Conservation (phyloP, 2,113 vertebrate genomes). For the Salminus brasiliensis region DNA sequence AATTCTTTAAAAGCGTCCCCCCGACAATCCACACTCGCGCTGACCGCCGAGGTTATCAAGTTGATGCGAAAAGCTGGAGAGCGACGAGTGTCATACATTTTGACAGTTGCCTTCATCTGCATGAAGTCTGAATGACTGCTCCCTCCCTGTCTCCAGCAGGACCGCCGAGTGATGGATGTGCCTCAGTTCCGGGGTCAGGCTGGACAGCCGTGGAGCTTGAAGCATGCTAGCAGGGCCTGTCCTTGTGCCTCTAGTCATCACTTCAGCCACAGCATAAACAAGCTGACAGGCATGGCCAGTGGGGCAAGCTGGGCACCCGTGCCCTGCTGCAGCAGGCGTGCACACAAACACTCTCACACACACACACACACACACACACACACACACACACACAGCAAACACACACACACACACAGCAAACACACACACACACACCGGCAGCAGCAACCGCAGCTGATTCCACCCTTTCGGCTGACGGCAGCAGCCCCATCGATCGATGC, state of each 20-base stretch:
- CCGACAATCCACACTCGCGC: neutral
- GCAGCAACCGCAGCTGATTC: slow-evolving; percentile 16
- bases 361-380: slow-evolving; percentile 12
- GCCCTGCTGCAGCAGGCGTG: slow-evolving; percentile 33
- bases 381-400: slow-evolving; percentile 16
- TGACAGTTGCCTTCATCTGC: slow-evolving; percentile 52
- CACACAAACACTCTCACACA: slow-evolving; percentile 2
- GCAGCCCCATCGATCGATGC: slow-evolving; percentile 37
- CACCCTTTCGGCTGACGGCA: slow-evolving; percentile 21
- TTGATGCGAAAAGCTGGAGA: slow-evolving; percentile 20
- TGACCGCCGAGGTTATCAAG: slow-evolving; percentile 31
- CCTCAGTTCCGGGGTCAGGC: slow-evolving; percentile 17
- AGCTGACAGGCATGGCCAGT: slow-evolving; percentile 37
- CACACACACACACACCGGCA: slow-evolving; percentile 8
- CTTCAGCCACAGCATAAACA: slow-evolving; percentile 43
- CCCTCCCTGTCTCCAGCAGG: slow-evolving; percentile 24
- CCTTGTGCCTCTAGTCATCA: slow-evolving; percentile 49
- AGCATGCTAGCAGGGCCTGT: slow-evolving; percentile 40
- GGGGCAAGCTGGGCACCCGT: slow-evolving; percentile 37
- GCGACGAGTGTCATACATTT: slow-evolving; percentile 10
- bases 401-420: slow-evolving; percentile 11
- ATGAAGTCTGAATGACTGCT: slow-evolving; percentile 32
- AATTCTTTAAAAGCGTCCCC: neutral
- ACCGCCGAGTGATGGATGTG: slow-evolving; percentile 43
- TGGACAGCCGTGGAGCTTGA: slow-evolving; percentile 34